Base-by-base conservation (phyloP, 1,140 invertebrate species). In the Ceratoteleas bidentatus region DNA sequence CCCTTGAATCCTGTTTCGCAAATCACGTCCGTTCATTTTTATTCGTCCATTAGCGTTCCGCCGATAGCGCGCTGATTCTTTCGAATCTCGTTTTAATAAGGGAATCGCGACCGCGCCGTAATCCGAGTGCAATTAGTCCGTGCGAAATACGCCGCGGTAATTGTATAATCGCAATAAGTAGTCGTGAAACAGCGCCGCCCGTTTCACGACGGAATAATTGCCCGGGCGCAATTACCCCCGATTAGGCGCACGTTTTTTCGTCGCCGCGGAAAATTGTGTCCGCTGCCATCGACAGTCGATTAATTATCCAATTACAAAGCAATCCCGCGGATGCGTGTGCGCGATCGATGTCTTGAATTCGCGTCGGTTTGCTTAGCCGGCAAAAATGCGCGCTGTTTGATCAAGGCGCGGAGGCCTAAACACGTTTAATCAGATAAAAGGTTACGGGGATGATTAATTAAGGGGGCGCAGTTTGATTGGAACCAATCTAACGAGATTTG, bases 291-390 rank as follows among this genome's bases (percentile, higher is more conserved):
- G 68, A 64, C 73, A 82, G 60, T 56, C 57, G 73, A 76, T 73
- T 77, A 82, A 76, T 82, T 82, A 82, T 82, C 47, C 79, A 75
- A 70, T 81, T 70, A 81, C 36, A 76, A 72, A 75, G 52, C 54
- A 64, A 65, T 65, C 65, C 50, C 40, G 40, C 54, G 43, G 58
- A 70, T 36, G 54, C 45, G 34, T 24, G 24, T 16, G 47, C 43
- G 53, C 40, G 52, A 64, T 65, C 56, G 11, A 32, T 40, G 36
- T 40, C 62, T 65, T 60, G 32, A 47, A 75, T 40, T 75, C 34
- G 34, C 10, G 6, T 6, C 14, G 14, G 49, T 50, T 50, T 50
- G 15, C 14, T 50, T 24, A 13, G 6, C 8, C 6, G 49, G 15
- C 14, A 50, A 50, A 47, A 47, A 47, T 47, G 6, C 11, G 10